Conservation (phyloP, 2,113 vertebrate species). For the Sylvietta virens region DNA sequence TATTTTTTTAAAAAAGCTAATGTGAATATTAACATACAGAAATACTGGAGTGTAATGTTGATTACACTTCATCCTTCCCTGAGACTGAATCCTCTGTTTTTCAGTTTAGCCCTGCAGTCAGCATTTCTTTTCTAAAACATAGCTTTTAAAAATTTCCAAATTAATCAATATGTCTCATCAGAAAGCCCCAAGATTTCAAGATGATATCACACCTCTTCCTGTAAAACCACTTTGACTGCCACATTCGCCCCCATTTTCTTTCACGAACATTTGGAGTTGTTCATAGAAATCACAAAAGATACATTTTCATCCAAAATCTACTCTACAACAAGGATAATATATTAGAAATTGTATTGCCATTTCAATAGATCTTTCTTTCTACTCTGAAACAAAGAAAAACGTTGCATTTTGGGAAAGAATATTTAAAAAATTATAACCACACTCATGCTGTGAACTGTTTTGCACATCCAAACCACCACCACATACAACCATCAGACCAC, state of each 20-base stretch:
- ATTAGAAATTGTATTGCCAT: background rate
- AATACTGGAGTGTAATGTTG: background rate
- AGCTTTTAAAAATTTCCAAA: background rate
- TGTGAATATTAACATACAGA: background rate
- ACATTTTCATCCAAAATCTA: background rate
- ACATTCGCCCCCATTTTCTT: background rate
- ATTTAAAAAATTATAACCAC: background rate
- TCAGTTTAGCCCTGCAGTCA: background rate
- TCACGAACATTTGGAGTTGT: background rate
- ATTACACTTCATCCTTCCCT: background rate
- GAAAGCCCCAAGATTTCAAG: background rate
- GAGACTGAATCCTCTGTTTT: background rate
- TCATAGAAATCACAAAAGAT: background rate
- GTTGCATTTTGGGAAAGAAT: background rate
- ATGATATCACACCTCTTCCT: background rate
- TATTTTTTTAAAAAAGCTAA: background rate
- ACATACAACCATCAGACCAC: background rate
- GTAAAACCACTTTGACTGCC: background rate
- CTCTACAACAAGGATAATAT: background rate
- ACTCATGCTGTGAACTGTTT: background rate
- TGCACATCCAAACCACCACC: background rate
- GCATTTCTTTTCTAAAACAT: background rate
- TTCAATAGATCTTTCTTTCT: background rate
- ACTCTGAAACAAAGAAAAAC: background rate
- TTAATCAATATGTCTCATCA: background rate